phyloP scores from a whole-genome alignment of 2,113 vertebrate genomes.

The Proterorhinus semilunaris region DNA sequence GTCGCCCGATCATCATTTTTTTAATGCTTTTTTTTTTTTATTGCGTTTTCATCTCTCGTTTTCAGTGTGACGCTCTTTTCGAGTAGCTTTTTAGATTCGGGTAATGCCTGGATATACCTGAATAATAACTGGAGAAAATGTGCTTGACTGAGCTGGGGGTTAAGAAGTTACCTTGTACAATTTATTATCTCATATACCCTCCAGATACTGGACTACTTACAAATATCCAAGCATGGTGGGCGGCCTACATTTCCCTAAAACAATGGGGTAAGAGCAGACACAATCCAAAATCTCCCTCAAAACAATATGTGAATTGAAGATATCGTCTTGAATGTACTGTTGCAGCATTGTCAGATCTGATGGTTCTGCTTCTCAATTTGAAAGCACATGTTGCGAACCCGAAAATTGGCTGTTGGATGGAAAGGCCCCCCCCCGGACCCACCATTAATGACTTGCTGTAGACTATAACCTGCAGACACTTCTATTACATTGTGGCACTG shows the following conservation, averaged over 20 bases:
- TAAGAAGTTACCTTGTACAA: too few relatives aligned
- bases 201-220: background rate
- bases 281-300: background rate
- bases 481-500: constrained; percentile 32
- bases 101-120: too few relatives aligned
- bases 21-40: too few relatives aligned
- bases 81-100: too few relatives aligned
- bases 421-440: background rate
- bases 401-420: too few relatives aligned
- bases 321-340: background rate
- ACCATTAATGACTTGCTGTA: constrained; percentile 10
- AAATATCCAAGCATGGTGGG: background rate
- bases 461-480: constrained; percentile 16
- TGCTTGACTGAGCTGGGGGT: too few relatives aligned
- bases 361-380: background rate
- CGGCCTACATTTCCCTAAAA: background rate
- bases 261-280: background rate
- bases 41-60: too few relatives aligned
- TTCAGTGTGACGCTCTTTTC: too few relatives aligned
- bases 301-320: constrained; percentile 3
- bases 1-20: too few relatives aligned
- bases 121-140: too few relatives aligned
- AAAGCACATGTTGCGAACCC: too few relatives aligned
- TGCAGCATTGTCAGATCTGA: constrained; percentile 7
- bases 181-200: background rate